Conservation (phyloP, 2,113 vertebrate genomes). For the Chaetorhynchus papuensis region DNA sequence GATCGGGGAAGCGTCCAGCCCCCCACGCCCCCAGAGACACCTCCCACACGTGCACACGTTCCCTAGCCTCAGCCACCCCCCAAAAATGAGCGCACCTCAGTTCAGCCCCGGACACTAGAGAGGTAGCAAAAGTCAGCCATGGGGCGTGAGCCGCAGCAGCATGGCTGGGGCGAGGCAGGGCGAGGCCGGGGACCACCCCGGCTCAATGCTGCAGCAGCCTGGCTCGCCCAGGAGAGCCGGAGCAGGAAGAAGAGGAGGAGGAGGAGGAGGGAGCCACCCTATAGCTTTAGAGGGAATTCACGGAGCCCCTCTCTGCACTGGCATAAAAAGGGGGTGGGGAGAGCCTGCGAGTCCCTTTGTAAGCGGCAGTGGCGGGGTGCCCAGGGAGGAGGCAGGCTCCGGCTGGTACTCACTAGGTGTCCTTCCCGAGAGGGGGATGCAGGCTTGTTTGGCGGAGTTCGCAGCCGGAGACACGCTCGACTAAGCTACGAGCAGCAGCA, state of each 20-base stretch:
- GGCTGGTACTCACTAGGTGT: slow-evolving; percentile 67
- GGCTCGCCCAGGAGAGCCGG: neutral
- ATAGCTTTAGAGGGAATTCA: slow-evolving; percentile 32
- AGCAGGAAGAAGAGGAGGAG: neutral
- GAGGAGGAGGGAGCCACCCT: neutral
- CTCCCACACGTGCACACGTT: neutral
- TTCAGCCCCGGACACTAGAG: neutral
- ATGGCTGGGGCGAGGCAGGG: neutral
- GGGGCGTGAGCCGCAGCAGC: slow-evolving; percentile 17
- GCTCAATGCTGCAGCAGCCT: slow-evolving; percentile 26
- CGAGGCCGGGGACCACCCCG: slow-evolving; percentile 35
- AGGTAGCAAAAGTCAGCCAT: slow-evolving; percentile 13
- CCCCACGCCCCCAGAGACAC: neutral
- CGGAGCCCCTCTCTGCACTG: neutral
- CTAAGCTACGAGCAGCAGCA: slow-evolving; percentile 41
- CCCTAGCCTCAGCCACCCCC: neutral
- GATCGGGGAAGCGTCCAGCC: neutral
- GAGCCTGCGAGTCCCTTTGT: neutral
- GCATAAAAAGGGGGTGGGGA: slow-evolving; percentile 13
- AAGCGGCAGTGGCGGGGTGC: neutral
- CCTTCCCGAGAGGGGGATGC: slow-evolving; percentile 33
- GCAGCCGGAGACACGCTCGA: slow-evolving; percentile 69
- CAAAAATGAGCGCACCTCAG: neutral
- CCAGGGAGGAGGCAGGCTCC: neutral
- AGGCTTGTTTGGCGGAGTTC: slow-evolving; percentile 62